Evolutionary conservation across 2,888 invertebrate species (phyloP).

Genomic region (Yponomeuta evonymella): DNA sequence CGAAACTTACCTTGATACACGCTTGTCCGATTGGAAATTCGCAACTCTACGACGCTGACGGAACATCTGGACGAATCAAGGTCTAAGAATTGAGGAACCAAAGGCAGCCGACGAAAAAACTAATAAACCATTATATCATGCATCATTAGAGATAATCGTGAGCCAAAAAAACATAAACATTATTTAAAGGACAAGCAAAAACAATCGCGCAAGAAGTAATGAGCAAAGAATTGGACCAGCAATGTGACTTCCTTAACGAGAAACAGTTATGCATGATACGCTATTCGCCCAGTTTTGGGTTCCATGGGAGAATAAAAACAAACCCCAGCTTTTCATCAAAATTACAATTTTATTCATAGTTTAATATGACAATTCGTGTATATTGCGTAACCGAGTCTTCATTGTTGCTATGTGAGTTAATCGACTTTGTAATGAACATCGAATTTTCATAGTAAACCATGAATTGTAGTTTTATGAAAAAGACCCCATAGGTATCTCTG

Average conservation of each 20-base stretch:
- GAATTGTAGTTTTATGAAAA: too few species aligned
- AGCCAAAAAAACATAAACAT: slow-evolving; percentile 45
- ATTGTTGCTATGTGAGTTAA: too few species aligned
- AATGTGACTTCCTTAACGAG: slow-evolving; percentile 42
- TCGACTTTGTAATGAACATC: too few species aligned
- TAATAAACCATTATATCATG: slow-evolving; percentile 50
- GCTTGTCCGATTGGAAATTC: slow-evolving; percentile 16
- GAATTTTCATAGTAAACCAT: too few species aligned
- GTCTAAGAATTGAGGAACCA: slow-evolving; percentile 64
- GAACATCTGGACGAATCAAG: slow-evolving; percentile 65
- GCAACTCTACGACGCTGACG: slow-evolving; percentile 36
- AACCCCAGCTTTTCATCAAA: too few species aligned
- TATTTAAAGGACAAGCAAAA: slow-evolving; percentile 31
- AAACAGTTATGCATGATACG: slow-evolving; percentile 41
- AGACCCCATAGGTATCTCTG: too few species aligned
- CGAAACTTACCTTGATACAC: neutral
- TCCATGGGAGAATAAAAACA: neutral
- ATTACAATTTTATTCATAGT: too few species aligned
- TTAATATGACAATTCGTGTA: too few species aligned
- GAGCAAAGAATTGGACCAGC: slow-evolving; percentile 44
- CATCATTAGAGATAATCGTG: slow-evolving; percentile 56
- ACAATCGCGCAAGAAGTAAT: slow-evolving; percentile 35
- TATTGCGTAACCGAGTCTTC: too few species aligned
- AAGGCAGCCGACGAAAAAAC: slow-evolving; percentile 46
- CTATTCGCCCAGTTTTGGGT: neutral